Base-by-base conservation (phyloP, 2,113 vertebrate species). In the Dicaeum eximium region DNA sequence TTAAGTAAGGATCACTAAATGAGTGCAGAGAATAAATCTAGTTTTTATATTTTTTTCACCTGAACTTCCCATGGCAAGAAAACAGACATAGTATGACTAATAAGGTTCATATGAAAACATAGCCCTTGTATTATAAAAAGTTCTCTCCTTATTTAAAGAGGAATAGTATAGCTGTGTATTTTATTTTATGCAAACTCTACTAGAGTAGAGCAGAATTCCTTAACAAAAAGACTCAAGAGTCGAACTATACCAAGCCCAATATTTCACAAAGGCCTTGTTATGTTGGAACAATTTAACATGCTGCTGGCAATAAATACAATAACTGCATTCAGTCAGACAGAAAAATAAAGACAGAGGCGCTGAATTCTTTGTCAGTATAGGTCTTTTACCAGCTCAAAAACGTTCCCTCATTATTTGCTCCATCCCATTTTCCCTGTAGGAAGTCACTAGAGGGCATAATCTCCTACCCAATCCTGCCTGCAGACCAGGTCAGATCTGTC, bases 361-460 rank as follows among this genome's bases (percentile, higher is more conserved):
- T 69, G 35, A 92, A 64, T 45, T 65, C 25, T 88, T 70, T 30
- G n/a, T 40, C 24, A 35, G 8, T 19, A 3, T 13, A 31, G 13
- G 6, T 65, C 53, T 79, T 51, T 27, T 1, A 40, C n/a, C 15
- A 48, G 33, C 47, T 48, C 7, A 48, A 47, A 75, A 80, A 5
- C 24, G 14, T 33, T 45, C 40, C 27, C 15, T 53, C n/a, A 2
- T 22, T n/a, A 54, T 30, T 48, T 90, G 53, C n/a, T 56, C 48
- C 44, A 28, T 30, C 18, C 44, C 73, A 23, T 88, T 40, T 65
- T 27, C 66, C 23, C 42, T 73, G 31, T 6, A 9, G 35, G 35
- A 28, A 51, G 58, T 80, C 95, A 90, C 87, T 96, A 97, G 95
- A 94, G 92, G 96, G 93, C 96, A 94, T 94, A 60, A 69, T 83